These are phyloP conservation scores for Coelinius sp. DNA, from an alignment of 2,888 invertebrate species.

Conservation along the genomic window DNA sequence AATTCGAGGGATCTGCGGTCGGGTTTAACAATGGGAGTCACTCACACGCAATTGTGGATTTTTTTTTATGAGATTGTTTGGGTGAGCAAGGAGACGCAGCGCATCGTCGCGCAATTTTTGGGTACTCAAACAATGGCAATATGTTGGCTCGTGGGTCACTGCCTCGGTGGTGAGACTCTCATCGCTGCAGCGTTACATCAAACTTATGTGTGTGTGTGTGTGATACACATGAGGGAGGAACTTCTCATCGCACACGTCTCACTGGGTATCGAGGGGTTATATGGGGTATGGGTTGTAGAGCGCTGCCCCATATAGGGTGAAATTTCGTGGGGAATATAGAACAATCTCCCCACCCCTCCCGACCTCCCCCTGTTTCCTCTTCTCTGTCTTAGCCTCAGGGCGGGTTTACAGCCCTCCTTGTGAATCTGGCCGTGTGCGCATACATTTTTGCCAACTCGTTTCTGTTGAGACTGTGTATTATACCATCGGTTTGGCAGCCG, in stretches of 20 bases:
- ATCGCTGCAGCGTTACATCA: constrained; percentile 9
- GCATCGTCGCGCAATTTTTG: constrained; percentile 51
- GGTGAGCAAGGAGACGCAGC: constrained; percentile 24
- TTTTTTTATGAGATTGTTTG: not conserved
- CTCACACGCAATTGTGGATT: not conserved
- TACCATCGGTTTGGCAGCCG: constrained; percentile 22
- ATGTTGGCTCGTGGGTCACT: constrained; percentile 67
- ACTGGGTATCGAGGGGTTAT: constrained; percentile 14
- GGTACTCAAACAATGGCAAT: constrained; percentile 67
- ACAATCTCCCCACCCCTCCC: constrained; percentile 1
- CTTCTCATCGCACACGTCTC: not conserved
- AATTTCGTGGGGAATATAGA: constrained; percentile 49
- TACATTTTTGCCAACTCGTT: constrained; percentile 62
- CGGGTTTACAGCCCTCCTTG: constrained; percentile 70
- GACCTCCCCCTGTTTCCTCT: constrained; percentile 43
- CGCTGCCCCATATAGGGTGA: constrained; percentile 46
- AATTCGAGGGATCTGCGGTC: not conserved
- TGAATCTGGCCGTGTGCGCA: constrained; percentile 70
- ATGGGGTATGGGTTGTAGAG: constrained; percentile 34
- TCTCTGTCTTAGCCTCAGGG: constrained; percentile 64
- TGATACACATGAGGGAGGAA: constrained; percentile 1
- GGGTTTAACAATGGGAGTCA: not conserved
- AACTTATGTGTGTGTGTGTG: constrained; percentile 12
- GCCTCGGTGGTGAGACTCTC: constrained; percentile 53
- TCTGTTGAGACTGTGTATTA: constrained; percentile 26